Evolutionary conservation across 2,888 invertebrate genomes (phyloP).

Genomic region (Thalpophila matura): DNA sequence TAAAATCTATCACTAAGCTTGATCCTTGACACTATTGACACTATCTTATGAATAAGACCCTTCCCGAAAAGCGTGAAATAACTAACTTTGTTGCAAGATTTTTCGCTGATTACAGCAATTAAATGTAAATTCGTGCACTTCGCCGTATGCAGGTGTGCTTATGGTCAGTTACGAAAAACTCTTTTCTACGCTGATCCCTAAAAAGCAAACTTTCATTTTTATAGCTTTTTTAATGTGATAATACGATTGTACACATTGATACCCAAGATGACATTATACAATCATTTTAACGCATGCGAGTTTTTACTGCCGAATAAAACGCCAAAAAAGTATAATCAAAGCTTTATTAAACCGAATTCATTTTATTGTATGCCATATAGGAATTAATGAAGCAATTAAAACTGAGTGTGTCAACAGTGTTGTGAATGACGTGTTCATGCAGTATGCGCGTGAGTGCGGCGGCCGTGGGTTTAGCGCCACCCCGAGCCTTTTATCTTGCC

Average conservation of each 20-base stretch:
- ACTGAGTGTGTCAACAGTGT: slow-evolving; percentile 19
- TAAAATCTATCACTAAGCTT: too few relatives aligned
- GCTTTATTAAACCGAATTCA: slow-evolving; percentile 18
- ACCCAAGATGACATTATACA: not conserved
- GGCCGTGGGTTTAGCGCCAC: slow-evolving; percentile 14
- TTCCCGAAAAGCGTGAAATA: too few relatives aligned
- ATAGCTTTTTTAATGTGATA: slow-evolving; percentile 1
- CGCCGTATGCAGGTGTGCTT: too few relatives aligned
- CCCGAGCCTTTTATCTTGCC: slow-evolving; percentile 15
- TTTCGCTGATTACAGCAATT: too few relatives aligned
- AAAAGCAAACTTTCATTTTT: slow-evolving; percentile 23
- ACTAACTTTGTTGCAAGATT: too few relatives aligned
- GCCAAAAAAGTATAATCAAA: slow-evolving; percentile 18
- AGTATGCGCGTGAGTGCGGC: slow-evolving; percentile 37
- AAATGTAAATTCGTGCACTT: too few relatives aligned
- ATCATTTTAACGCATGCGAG: slow-evolving; percentile 7
- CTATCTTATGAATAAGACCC: too few relatives aligned
- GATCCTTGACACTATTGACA: too few relatives aligned
- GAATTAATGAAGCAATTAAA: slow-evolving; percentile 39
- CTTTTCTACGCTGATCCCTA: not conserved
- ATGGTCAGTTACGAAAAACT: too few relatives aligned
- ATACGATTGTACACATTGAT: slow-evolving; percentile 26
- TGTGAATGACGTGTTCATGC: slow-evolving; percentile 31
- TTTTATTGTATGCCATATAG: slow-evolving; percentile 34
- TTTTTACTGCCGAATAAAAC: slow-evolving; percentile 44